A percentile compares a stretch with the other conserved stretches of the same genome.
Evolutionary conservation across 2,797 vertebrate species (phyloP).

Genomic region (Lemur catta): DNA sequence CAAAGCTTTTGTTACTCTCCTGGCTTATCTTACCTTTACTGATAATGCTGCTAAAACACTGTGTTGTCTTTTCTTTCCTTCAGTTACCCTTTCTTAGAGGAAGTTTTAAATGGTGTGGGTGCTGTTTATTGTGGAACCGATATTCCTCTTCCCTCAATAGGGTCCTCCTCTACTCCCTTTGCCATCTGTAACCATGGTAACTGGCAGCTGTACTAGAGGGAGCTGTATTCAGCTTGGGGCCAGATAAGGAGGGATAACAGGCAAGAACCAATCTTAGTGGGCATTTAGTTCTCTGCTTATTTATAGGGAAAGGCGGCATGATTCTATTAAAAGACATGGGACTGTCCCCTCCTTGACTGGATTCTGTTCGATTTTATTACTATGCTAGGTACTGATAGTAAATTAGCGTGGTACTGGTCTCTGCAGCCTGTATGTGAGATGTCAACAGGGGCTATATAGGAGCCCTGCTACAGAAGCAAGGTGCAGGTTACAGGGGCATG

Average conservation of each 20-base stretch:
- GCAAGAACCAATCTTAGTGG: conserved; percentile 4
- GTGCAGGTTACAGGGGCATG: neutral
- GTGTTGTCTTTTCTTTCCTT: conserved; percentile 4
- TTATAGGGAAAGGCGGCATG: neutral
- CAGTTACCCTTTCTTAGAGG: neutral
- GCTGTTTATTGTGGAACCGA: neutral
- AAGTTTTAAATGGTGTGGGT: conserved; percentile 11
- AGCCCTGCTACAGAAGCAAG: neutral
- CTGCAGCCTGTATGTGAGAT: neutral
- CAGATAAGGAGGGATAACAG: neutral
- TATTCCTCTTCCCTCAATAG: neutral
- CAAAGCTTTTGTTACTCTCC: neutral
- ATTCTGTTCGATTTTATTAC: neutral
- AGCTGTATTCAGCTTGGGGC: conserved; percentile 39
- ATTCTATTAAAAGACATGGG: neutral
- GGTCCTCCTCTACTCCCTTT: neutral
- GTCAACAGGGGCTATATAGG: neutral
- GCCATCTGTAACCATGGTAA: conserved; percentile 45
- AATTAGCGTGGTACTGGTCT: neutral
- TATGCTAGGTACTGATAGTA: neutral
- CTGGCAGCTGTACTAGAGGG: conserved; percentile 5
- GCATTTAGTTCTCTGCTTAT: neutral
- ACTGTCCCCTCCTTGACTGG: neutral
- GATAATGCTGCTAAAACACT: neutral
- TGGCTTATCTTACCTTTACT: neutral